Evolutionary conservation across 2,888 invertebrate species (phyloP).

Genomic region (Azorinus chamasolen): DNA sequence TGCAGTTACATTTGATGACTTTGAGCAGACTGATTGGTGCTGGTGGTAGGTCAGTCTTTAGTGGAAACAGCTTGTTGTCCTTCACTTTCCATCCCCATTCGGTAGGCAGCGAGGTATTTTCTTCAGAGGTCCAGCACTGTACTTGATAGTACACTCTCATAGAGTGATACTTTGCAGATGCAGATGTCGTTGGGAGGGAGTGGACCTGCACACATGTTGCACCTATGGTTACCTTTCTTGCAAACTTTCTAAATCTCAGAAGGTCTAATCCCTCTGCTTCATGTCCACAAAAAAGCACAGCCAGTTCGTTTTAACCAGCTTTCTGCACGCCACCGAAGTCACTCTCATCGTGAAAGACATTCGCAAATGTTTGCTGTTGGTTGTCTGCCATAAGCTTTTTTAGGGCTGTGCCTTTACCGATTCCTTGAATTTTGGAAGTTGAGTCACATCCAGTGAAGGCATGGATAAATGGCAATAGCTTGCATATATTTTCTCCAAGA

Average conservation of each 20-base stretch:
- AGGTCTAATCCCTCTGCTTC: slow-evolving; percentile 33
- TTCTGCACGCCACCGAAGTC: not conserved
- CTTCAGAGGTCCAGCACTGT: slow-evolving; percentile 53
- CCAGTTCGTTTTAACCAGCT: slow-evolving; percentile 15
- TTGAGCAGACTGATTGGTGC: slow-evolving; percentile 55
- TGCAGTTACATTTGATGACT: slow-evolving; percentile 59
- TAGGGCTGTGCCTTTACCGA: slow-evolving; percentile 43
- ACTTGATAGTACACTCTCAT: slow-evolving; percentile 63
- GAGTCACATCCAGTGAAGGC: slow-evolving; percentile 68
- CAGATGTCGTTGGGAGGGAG: slow-evolving; percentile 66
- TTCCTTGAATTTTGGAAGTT: slow-evolving; percentile 57
- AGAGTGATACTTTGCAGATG: slow-evolving; percentile 62
- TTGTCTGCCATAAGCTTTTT: slow-evolving; percentile 13
- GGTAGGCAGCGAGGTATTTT: slow-evolving; percentile 15
- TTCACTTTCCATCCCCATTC: slow-evolving; percentile 63
- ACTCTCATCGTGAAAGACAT: not conserved
- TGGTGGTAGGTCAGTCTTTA: slow-evolving; percentile 50
- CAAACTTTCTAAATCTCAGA: slow-evolving; percentile 49
- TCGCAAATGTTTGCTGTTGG: not conserved
- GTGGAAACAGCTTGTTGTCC: slow-evolving; percentile 24
- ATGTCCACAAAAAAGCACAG: slow-evolving; percentile 34
- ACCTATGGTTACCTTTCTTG: slow-evolving; percentile 39
- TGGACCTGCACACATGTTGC: slow-evolving; percentile 56
- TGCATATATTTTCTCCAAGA: slow-evolving; percentile 45
- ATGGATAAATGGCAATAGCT: slow-evolving; percentile 52